These are phyloP conservation scores for Caenorhabditis japonica DNA, from an alignment of 2,888 invertebrate genomes.

Conservation along the genomic window DNA sequence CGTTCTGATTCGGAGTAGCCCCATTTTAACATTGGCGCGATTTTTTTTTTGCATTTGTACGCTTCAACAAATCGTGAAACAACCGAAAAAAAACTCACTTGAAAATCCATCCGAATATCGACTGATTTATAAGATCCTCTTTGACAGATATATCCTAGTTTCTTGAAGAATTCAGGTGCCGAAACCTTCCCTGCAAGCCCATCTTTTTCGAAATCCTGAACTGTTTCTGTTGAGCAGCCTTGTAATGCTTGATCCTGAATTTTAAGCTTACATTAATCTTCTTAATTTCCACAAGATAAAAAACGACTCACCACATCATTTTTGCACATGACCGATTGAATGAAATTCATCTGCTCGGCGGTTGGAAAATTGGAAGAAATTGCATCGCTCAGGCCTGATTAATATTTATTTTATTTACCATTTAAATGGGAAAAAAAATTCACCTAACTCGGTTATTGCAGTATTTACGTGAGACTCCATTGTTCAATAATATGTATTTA, in stretches of 20 bases:
- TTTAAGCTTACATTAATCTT: neutral
- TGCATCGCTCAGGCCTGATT: neutral
- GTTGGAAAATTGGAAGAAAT: conserved; percentile 4
- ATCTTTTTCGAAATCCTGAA: neutral
- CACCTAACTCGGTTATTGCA: conserved; percentile 5
- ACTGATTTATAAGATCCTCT: conserved; percentile 11
- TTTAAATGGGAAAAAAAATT: no score
- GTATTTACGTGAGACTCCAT: conserved; percentile 13
- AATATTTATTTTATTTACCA: no score
- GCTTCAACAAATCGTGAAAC: no score
- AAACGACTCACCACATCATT: neutral
- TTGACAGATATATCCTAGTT: conserved; percentile 1
- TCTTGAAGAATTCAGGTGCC: conserved; percentile 3
- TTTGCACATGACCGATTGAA: neutral
- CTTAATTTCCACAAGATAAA: neutral
- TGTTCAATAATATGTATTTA: no score
- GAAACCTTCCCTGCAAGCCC: conserved; percentile 1
- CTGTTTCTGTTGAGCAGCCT: neutral
- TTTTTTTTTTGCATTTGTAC: no score
- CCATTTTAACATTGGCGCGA: no score
- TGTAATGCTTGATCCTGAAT: conserved; percentile 4
- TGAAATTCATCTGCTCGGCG: conserved; percentile 7
- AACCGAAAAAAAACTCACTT: conserved; percentile 13
- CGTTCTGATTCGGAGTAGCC: no score
- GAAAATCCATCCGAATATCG: conserved; percentile 25